These are phyloP conservation scores for Empis stercorea DNA, from an alignment of 2,888 invertebrate genomes.

Conservation along the genomic window DNA sequence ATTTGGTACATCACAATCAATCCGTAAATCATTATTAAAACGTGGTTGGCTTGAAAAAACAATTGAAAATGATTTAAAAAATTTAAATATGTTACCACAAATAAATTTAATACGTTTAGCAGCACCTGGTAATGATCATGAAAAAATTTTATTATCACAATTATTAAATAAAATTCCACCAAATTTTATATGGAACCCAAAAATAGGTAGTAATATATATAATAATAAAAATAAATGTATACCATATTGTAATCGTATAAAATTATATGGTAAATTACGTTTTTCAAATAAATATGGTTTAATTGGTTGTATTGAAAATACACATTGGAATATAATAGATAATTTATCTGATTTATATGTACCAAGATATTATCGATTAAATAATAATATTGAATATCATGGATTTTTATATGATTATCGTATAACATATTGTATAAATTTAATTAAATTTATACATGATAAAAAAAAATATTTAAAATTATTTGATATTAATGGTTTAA, in stretches of 20 bases:
- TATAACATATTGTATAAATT: constrained; percentile 61
- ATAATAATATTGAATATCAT: constrained; percentile 22
- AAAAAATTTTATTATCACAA: constrained; percentile 42
- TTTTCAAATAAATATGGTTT: constrained; percentile 41
- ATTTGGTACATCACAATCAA: constrained; percentile 24
- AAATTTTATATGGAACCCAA: constrained; percentile 58
- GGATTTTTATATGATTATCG: constrained; percentile 49
- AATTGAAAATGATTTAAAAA: constrained; percentile 24
- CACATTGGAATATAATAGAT: constrained; percentile 26
- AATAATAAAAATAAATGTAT: no score
- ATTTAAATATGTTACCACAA: constrained; percentile 26
- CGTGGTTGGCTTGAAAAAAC: constrained; percentile 66
- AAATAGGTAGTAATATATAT: constrained; percentile 14
- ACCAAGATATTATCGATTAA: constrained; percentile 47
- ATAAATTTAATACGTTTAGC: constrained; percentile 24
- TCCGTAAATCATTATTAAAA: constrained; percentile 41
- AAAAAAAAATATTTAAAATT: neutral
- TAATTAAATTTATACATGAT: constrained; percentile 35
- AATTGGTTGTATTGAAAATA: constrained; percentile 28
- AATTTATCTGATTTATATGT: constrained; percentile 41
- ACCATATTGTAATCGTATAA: constrained; percentile 28
- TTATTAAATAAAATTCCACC: constrained; percentile 49
- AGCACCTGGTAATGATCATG: constrained; percentile 27
- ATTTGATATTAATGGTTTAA: constrained; percentile 33
- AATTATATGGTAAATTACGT: constrained; percentile 24